Base-by-base conservation (phyloP, 2,888 invertebrate species). In the Julus scanicus region DNA sequence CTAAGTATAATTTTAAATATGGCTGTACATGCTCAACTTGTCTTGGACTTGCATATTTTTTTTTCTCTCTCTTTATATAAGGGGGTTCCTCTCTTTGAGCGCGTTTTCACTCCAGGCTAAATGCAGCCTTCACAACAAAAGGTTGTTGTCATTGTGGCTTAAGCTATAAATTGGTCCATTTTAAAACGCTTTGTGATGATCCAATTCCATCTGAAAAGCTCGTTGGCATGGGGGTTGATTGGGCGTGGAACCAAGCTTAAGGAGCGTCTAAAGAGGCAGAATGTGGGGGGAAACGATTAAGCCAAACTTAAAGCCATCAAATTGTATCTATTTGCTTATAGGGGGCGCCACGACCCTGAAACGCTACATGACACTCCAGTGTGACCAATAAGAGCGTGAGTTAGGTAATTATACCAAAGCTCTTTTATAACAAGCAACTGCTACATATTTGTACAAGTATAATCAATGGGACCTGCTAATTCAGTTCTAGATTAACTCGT, bases 131-230 rank as follows among this genome's bases (percentile, higher is more conserved):
- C 44, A 40, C 71, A 71, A 71, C 71, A 84, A 84, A 84, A 48
- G 84, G 84, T 84, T 84, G 84, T 84, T 84, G 84, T 84, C 84
- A 84, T 84, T 84, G 84, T 84, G 84, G 48, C 84, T 84, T 84
- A 84, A 84, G 84, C 84, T 48, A 84, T 84, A 84, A 84, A 84
- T 84, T 84, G 84, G 84, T 84, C 84, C 84, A 84, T 84, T 84
- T 84, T 84, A 40, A 84, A 84, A 84, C 48, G 84, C 40, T 40
- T 71, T 84, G 84, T 84, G 84, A 84, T 84, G 84, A 84, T 48
- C 84, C 48, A 84, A 84, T 84, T 84, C 84, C 48, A 11, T 40
- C 48, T 84, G 40, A 48, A 84, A 84, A 84, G 48, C 84, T 71
- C 71, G 71, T 29, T 29, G 29, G 29, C 71, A 71, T 29, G 71